Conservation (phyloP, 2,113 vertebrate species). For the Delphinapterus leucas region DNA sequence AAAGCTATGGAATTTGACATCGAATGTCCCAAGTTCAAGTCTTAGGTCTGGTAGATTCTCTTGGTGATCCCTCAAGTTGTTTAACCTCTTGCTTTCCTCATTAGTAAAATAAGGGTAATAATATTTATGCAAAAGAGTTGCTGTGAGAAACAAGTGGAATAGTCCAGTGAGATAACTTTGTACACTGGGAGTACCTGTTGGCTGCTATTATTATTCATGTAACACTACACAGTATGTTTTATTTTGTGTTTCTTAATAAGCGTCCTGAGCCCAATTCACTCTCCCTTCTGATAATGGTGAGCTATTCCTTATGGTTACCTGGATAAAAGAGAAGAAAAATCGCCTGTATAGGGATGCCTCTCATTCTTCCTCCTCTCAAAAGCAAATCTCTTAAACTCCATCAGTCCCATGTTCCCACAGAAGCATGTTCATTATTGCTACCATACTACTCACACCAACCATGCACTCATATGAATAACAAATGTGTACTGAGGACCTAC, state of each 20-base stretch:
- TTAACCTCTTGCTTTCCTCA: not conserved
- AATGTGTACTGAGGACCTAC: not conserved
- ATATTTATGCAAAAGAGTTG: not conserved
- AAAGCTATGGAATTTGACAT: not conserved
- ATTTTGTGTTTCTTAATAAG: not conserved
- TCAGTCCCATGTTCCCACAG: not conserved
- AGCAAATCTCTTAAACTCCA: not conserved
- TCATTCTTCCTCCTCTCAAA: not conserved
- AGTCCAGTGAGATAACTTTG: not conserved
- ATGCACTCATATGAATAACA: not conserved
- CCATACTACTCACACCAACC: not conserved
- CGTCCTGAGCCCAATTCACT: not conserved
- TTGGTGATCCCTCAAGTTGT: not conserved
- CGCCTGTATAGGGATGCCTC: not conserved
- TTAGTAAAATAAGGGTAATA: not conserved
- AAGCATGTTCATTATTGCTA: not conserved
- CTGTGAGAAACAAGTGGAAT: not conserved
- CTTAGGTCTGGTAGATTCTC: not conserved
- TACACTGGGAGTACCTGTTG: not conserved
- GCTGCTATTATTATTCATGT: not conserved
- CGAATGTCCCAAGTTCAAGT: not conserved
- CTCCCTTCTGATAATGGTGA: not conserved
- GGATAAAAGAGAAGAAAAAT: slow-evolving; percentile 27
- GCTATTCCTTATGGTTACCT: not conserved
- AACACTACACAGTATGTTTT: not conserved